These are phyloP conservation scores for Neoitamus cyanurus DNA, from an alignment of 2,888 invertebrate genomes.

Conservation along the genomic window DNA sequence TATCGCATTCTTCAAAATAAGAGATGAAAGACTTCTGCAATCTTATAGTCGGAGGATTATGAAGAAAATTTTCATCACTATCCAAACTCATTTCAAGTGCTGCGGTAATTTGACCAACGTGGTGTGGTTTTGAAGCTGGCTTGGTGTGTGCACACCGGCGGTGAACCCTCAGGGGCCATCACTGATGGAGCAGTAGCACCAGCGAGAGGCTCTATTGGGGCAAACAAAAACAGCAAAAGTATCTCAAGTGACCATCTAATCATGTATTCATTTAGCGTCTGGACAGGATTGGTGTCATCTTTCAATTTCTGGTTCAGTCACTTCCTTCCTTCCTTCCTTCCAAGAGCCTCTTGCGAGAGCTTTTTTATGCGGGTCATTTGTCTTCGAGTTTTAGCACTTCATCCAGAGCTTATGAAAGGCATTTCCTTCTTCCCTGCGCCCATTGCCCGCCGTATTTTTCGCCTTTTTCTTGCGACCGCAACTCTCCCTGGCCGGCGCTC, in stretches of 20 bases:
- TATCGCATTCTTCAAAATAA: too few species aligned
- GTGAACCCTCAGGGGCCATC: neutral
- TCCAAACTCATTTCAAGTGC: too few species aligned
- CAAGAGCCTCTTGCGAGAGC: neutral
- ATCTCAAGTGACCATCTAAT: constrained; percentile 64
- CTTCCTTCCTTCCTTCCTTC: constrained; percentile 24
- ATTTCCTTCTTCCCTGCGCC: neutral
- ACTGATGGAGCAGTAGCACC: neutral
- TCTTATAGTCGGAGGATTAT: too few species aligned
- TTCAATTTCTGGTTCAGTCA: constrained; percentile 47
- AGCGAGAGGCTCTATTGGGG: neutral
- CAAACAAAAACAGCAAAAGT: constrained; percentile 52
- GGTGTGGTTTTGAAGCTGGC: neutral
- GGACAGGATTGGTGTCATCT: constrained; percentile 55
- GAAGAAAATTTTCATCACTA: too few species aligned
- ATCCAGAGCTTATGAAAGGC: constrained; percentile 35
- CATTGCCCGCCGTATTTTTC: neutral
- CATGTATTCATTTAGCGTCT: constrained; percentile 57
- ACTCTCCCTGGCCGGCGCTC: neutral
- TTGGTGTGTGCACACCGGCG: neutral
- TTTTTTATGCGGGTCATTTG: constrained; percentile 36
- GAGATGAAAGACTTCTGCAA: too few species aligned
- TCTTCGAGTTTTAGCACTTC: constrained; percentile 40
- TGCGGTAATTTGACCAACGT: too few species aligned
- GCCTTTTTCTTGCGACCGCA: neutral